Evolutionary conservation across 2,888 invertebrate species (phyloP).

Genomic region (Phortica magna): DNA sequence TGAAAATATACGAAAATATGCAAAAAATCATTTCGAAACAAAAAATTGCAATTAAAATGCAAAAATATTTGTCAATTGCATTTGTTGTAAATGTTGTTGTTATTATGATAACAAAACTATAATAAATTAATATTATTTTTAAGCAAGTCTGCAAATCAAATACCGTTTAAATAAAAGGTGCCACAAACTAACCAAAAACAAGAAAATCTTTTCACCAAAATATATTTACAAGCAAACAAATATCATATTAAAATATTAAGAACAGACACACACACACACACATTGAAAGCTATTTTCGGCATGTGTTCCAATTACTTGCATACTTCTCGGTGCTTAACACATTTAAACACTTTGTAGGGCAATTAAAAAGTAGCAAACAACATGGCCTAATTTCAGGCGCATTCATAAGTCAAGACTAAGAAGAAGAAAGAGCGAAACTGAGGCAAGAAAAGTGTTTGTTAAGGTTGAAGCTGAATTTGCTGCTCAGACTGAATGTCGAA

Average conservation of each 20-base stretch:
- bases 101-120: neutral
- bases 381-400: constrained; percentile 30
- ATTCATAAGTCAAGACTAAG: constrained; percentile 6
- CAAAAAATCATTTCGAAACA: neutral
- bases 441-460: neutral
- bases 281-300: neutral
- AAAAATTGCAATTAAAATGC: constrained; percentile 62
- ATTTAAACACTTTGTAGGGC: constrained; percentile 4
- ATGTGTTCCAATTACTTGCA: constrained; percentile 9
- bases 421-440: neutral
- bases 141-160: too few relatives aligned
- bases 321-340: neutral
- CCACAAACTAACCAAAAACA: too few relatives aligned
- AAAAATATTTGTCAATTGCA: constrained; percentile 57
- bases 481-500: too few relatives aligned
- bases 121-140: neutral
- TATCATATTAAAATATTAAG: too few relatives aligned
- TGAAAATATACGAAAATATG: constrained; percentile 4
- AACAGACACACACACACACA: neutral
- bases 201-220: too few relatives aligned
- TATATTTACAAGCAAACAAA: too few relatives aligned
- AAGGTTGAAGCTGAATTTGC: too few relatives aligned
- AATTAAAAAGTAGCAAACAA: constrained; percentile 23
- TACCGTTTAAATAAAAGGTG: too few relatives aligned
- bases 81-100: constrained; percentile 12